Base-by-base conservation (phyloP, 2,888 invertebrate genomes). In the Pseudanteris insignis region DNA sequence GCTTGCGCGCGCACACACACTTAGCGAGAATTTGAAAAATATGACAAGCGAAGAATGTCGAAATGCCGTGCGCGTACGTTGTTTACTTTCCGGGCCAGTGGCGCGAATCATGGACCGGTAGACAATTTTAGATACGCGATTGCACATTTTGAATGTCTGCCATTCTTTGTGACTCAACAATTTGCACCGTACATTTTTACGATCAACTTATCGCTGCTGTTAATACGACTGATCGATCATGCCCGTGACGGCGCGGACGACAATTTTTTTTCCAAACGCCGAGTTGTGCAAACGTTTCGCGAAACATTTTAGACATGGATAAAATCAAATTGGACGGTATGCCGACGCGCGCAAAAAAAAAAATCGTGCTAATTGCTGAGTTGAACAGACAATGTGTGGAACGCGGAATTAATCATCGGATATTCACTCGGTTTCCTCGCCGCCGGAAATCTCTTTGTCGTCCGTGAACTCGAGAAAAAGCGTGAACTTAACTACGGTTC, bases 381-480 rank as follows among this genome's bases (percentile, higher is more conserved):
- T 25, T 18, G 9, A 28, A 21, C 14, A 44, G 24, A 60, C 53
- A 61, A 48, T 50, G 44, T 14, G 9, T 24, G 33, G 41, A 57
- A 36, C 57, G 57, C 57, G 57, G 57, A 57, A 51, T 62, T 53
- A 62, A 41, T 47, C 51, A 43, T 57, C 55, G 62, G 62, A 57
- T 57, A 46, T 62, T 62, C 62, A 62, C 57, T 57, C 47, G 62
- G 57, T 43, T 62, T 62, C 24, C 57, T 40, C 41, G 46, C 41
- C 8, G n/a, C 55, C 55, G 62, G 62, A 62, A 62, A 29, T n/a
- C 21, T 46, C 30, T 61, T 44, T 51, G 57, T 62, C 43, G 62
- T 51, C 47, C 51, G 25, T 62, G 62, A 57, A 51, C 47, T 43
- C 62, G 33, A 38, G 57, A 4, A 26, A 26, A 26, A 26, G 3